Evolutionary conservation across 1,140 invertebrate genomes (phyloP).

Genomic region (Teleogryllus occipitalis): DNA sequence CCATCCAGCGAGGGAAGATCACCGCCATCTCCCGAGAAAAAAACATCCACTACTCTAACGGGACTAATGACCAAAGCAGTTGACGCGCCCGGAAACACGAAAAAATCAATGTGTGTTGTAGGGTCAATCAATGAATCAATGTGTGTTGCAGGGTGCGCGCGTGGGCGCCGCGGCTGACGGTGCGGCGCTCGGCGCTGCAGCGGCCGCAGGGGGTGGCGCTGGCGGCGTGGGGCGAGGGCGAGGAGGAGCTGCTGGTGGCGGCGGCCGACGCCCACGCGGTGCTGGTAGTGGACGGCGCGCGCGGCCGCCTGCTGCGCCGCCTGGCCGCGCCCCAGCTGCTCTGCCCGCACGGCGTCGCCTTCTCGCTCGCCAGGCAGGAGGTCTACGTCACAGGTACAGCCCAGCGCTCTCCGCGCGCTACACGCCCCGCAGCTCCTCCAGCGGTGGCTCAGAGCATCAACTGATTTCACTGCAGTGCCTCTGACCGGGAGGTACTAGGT

Average conservation of each 20-base stretch:
- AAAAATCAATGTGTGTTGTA: no score
- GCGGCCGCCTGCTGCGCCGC: conserved; percentile 41
- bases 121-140: no score
- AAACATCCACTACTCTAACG: no score
- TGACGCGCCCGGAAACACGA: no score
- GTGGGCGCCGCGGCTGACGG: conserved; percentile 24
- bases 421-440: no score
- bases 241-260: conserved; percentile 44
- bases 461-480: no score
- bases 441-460: no score
- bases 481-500: no score
- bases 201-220: conserved; percentile 49
- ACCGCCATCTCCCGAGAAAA: no score
- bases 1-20: no score
- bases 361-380: conserved; percentile 47
- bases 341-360: conserved; percentile 57
- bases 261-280: conserved; percentile 43
- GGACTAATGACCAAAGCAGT: no score
- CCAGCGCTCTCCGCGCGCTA: no score
- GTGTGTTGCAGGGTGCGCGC: conserved; percentile 22
- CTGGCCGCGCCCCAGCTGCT: conserved; percentile 48
- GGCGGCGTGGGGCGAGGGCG: conserved; percentile 44
- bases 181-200: conserved; percentile 28
- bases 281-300: conserved; percentile 44
- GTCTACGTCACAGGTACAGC: conserved; percentile 51